Evolutionary conservation across 2,113 vertebrate genomes (phyloP), one percentile per base, ranked within the genome.

Genomic region (Brachyistius frenatus): DNA sequence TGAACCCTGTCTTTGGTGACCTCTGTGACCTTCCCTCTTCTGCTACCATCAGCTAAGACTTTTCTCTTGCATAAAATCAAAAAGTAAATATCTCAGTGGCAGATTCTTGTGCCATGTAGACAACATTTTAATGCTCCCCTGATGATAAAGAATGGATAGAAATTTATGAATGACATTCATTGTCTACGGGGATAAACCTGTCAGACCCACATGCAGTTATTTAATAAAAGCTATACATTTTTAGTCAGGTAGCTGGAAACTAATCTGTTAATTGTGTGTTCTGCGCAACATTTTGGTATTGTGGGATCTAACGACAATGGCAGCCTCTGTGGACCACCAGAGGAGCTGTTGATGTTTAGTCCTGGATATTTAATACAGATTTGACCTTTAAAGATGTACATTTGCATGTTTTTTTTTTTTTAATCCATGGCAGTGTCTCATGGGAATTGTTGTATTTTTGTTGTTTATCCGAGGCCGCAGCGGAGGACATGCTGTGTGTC

Each of bases 401-500:
- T 47, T 57, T 58, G 15, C 47, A 23, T 23, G 23, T 23, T 23
- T 23, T 23, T 23, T 23, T 23, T 23, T 23, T 60, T 54, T 76
- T 16, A 66, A 31, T 72, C 33, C 36, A 7, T 16, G 4, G 7
- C 32, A 41, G 5, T 30, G 70, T 64, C 55, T 33, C 44, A n/a
- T 61, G 77, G 85, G 84, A 83, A 70, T 39, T 30, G 46, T 57
- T 58, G 44, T 84, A 37, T 72, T 72, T 71, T 66, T 66, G 57
- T 50, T 67, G 4, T 77, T 66, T 47, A 37, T 52, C 41, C 46
- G 37, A 75, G 65, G 65, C 66, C 49, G 57, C 32, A 68, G 81
- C 14, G 44, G 52, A 60, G 73, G 66, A 64, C 47, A 58, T 9
- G 77, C 69, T 66, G 49, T 6, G 35, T 36, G 84, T 71, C 61